Evolutionary conservation across 2,888 invertebrate species (phyloP), one percentile per base, ranked within the genome.

Genomic region (Pycnomerus fuliginosus): DNA sequence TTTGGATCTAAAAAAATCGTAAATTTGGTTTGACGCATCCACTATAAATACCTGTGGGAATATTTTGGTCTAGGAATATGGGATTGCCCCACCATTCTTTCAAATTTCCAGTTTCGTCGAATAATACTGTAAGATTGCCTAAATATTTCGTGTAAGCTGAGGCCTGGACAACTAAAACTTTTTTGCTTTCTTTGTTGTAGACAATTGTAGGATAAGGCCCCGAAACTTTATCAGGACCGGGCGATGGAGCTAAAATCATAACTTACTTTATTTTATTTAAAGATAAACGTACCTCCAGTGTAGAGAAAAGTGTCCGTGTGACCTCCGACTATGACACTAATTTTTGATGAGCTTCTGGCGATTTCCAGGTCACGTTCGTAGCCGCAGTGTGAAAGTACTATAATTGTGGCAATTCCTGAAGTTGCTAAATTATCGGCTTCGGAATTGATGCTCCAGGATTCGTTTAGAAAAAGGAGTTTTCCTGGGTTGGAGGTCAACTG

Each of bases 281-380:
- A n/a, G n/a, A n/a, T n/a, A n/a, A n/a, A n/a, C n/a, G n/a, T 59
- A 62, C 62, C 53, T 52, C 77, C 78, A 8, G 82, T 83, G 67
- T 81, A 92, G 0, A 93, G 76, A 55, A 92, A 81, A 0, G 87
- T 84, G 67, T 93, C 88, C 0, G 88, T 85, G 67, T 93, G 92
- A 0, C 84, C 88, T 4, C 93, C 92, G n/a, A 93, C 85, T 40
- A 93, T 86, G 0, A 92, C 76, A 64, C 91, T 89, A 37, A 93
- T 78, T 16, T 82, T 80, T 0, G 80, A 77, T 27, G 79, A 82
- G 3, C 77, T 73, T 2, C 67, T 66, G 0, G 90, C 91, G 47
- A 91, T 80, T 25, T 72, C 62, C 74, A 77, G 73, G 59, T 87
- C 87, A 15, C 80, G 78, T 4, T 82, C 78, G 31, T 87, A 76